Percentiles rank a stretch among this genome's conserved stretches.
Conservation (phyloP, 2,797 vertebrate species). For the Protonibea diacanthus region DNA sequence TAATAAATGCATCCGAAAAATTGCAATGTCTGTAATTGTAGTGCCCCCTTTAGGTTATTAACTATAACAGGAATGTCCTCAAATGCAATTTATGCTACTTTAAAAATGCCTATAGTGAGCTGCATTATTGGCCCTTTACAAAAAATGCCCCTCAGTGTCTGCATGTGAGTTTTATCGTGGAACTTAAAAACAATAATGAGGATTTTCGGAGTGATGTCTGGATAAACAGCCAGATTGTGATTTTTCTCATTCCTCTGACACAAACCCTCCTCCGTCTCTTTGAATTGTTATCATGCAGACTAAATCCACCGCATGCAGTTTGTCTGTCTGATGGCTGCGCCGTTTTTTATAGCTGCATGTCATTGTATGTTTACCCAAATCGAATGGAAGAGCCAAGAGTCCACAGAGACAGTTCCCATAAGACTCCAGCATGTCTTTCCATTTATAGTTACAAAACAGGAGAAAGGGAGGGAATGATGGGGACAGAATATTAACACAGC, state of each 20-base stretch:
- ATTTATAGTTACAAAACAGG: constrained; percentile 63
- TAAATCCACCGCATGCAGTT: constrained; percentile 20
- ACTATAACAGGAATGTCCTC: background rate
- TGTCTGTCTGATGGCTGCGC: constrained; percentile 15
- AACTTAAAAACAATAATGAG: constrained; percentile 14
- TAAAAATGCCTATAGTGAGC: background rate
- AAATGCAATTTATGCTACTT: background rate
- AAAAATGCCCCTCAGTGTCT: background rate
- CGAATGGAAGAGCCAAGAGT: constrained; percentile 32
- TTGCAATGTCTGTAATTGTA: background rate
- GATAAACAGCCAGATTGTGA: constrained; percentile 9
- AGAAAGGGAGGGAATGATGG: constrained; percentile 16
- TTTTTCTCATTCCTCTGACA: constrained; percentile 25
- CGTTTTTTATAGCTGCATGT: constrained; percentile 20
- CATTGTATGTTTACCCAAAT: constrained; percentile 47
- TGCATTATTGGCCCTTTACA: background rate
- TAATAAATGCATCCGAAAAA: background rate
- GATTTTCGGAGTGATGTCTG: constrained; percentile 12
- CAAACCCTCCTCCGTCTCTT: constrained; percentile 4
- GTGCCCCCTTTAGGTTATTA: background rate
- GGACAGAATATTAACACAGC: constrained; percentile 27
- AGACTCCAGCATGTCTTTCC: constrained; percentile 29
- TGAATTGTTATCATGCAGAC: constrained; percentile 35
- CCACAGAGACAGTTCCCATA: constrained; percentile 18
- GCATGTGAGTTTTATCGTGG: background rate